Evolutionary conservation across 2,797 vertebrate genomes (phyloP).

Genomic region (Manis pentadactyla): DNA sequence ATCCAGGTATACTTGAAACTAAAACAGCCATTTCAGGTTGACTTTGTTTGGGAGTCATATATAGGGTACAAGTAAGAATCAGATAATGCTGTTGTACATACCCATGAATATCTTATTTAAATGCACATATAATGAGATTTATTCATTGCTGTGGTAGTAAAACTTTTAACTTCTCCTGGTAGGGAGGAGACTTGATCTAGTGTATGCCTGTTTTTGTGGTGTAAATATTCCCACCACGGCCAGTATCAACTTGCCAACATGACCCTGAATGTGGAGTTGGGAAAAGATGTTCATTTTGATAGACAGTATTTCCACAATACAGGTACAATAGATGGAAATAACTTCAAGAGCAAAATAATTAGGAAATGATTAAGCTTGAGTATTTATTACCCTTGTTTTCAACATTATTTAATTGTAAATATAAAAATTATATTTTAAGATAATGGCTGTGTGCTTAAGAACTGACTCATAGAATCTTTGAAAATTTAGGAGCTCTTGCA

Average conservation of each 20-base stretch:
- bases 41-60: neutral
- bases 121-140: neutral
- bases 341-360: neutral
- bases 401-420: neutral
- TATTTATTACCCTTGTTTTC: neutral
- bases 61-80: neutral
- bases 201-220: neutral
- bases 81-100: neutral
- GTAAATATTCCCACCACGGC: neutral
- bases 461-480: neutral
- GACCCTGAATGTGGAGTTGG: neutral
- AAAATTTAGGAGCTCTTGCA: neutral
- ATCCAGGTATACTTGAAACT: neutral
- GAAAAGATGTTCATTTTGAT: neutral
- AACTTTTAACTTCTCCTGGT: neutral
- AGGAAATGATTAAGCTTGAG: neutral
- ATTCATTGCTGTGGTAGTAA: neutral
- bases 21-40: neutral
- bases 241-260: neutral
- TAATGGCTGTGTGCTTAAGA: neutral
- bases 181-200: neutral
- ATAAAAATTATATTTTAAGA: neutral
- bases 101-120: neutral
- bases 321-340: neutral
- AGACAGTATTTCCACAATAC: neutral